phyloP scores from a whole-genome alignment of 2,888 invertebrate species.

The Oligia strigilis region DNA sequence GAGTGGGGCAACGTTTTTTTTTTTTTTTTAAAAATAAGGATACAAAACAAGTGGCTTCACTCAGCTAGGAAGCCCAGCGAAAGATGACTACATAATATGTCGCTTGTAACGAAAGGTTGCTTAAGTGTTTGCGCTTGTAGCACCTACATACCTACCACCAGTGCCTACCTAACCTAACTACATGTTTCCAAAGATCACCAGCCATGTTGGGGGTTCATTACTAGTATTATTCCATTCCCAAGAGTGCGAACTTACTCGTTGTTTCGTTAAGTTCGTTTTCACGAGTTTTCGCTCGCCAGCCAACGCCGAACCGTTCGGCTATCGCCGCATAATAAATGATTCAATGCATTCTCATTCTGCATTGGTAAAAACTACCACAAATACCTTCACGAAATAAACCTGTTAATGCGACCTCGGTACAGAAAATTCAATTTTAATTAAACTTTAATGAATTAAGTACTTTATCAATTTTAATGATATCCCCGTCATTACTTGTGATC shows the following conservation, averaged over 20 bases:
- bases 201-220: not conserved
- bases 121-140: no score
- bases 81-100: not conserved
- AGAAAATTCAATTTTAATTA: slow-evolving; percentile 21
- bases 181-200: not conserved
- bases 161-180: not conserved
- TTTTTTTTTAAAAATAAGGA: no score
- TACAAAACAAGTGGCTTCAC: not conserved
- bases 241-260: not conserved
- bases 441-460: slow-evolving; percentile 11
- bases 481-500: slow-evolving; percentile 1
- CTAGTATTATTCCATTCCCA: not conserved
- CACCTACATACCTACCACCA: not conserved
- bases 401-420: not conserved
- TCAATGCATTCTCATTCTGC: slow-evolving; percentile 1
- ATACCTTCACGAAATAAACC: slow-evolving; percentile 31
- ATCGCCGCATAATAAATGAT: slow-evolving; percentile 34
- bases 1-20: no score
- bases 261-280: slow-evolving; percentile 4
- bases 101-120: not conserved
- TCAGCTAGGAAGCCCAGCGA: not conserved
- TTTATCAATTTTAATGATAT: not conserved
- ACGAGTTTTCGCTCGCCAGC: not conserved
- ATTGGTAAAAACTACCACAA: slow-evolving; percentile 12
- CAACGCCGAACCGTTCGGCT: not conserved